Percentiles rank a stretch among this genome's conserved stretches.
phyloP scores from a whole-genome alignment of 2,888 invertebrate genomes.

The Galerucella calmariensis region DNA sequence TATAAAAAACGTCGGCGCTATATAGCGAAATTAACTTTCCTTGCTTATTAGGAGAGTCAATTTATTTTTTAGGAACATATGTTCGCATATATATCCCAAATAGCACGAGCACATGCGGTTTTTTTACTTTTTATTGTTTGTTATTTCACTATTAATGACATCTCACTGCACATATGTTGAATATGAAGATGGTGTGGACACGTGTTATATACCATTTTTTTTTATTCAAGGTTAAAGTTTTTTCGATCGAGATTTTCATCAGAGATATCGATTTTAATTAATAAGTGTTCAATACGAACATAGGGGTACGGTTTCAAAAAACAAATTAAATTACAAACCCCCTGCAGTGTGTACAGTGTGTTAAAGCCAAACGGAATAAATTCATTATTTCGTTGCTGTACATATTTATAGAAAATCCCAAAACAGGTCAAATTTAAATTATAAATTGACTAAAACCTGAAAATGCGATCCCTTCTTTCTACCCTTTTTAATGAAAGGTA shows the following conservation, averaged over 20 bases:
- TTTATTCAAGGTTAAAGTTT: neutral
- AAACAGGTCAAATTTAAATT: no score
- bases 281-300: neutral
- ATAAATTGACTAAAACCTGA: no score
- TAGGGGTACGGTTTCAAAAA: no score
- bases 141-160: constrained; percentile 29
- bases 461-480: no score
- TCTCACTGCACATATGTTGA: constrained; percentile 23
- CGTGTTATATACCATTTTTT: constrained; percentile 10
- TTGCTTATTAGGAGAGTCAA: constrained; percentile 52
- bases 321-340: no score
- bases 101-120: constrained; percentile 39
- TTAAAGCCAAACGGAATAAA: no score
- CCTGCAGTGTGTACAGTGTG: no score
- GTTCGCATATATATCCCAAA: constrained; percentile 40
- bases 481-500: no score
- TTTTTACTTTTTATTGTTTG: constrained; percentile 23
- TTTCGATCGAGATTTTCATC: neutral
- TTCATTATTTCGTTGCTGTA: no score
- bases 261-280: constrained; percentile 1
- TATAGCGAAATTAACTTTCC: constrained; percentile 50
- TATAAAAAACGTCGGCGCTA: constrained; percentile 43
- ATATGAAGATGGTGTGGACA: constrained; percentile 18
- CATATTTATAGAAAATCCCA: no score
- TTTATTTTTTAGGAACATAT: constrained; percentile 50